phyloP scores from a whole-genome alignment of 2,797 vertebrate species.

The Acanthopagrus latus region DNA sequence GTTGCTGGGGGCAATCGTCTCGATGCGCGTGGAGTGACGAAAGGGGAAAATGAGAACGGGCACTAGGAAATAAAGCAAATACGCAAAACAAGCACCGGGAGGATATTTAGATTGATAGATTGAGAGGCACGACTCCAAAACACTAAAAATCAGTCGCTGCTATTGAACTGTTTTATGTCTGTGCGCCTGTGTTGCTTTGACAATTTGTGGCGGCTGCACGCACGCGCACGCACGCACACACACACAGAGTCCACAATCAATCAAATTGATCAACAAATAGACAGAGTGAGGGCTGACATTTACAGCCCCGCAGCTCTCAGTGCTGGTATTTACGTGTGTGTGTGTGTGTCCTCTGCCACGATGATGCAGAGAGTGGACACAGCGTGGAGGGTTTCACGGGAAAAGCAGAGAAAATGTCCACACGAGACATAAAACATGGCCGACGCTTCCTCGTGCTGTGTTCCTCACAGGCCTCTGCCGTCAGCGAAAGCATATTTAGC shows the following conservation, averaged over 20 bases:
- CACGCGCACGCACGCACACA: slow-evolving; percentile 16
- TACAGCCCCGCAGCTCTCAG: slow-evolving; percentile 61
- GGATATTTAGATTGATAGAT: slow-evolving; percentile 15
- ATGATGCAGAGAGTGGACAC: slow-evolving; percentile 13
- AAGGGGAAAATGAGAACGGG: background rate
- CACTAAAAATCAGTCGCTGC: slow-evolving; percentile 4
- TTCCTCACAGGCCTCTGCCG: background rate
- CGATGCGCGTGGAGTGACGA: background rate
- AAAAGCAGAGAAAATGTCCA: background rate
- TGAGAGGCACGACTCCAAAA: slow-evolving; percentile 5
- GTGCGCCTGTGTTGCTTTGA: slow-evolving; percentile 24
- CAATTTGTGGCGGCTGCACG: slow-evolving; percentile 28
- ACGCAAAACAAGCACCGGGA: background rate
- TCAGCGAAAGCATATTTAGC: slow-evolving; percentile 12
- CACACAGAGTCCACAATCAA: slow-evolving; percentile 55
- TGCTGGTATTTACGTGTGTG: slow-evolving; percentile 7
- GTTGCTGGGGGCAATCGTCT: background rate
- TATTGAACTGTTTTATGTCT: slow-evolving; percentile 6
- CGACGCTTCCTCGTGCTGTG: background rate
- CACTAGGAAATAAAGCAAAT: background rate
- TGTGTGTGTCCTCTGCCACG: slow-evolving; percentile 6
- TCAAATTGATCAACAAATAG: slow-evolving; percentile 74
- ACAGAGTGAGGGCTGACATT: slow-evolving; percentile 76
- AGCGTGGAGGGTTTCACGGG: background rate
- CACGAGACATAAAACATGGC: slow-evolving; percentile 5